phyloP scores from a whole-genome alignment of 1,140 invertebrate genomes.

The Teleopsis dalmanni region DNA sequence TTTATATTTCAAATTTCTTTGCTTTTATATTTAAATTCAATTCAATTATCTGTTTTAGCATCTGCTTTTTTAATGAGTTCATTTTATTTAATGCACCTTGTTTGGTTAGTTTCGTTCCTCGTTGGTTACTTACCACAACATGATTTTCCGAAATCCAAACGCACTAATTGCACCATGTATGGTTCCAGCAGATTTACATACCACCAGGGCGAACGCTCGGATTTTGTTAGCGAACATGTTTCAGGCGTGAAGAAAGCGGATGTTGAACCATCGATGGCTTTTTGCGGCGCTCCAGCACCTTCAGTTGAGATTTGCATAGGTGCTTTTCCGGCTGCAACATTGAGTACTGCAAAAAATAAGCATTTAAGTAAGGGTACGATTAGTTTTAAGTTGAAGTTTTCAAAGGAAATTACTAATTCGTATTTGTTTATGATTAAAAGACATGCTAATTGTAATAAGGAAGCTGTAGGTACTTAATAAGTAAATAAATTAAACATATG shows the following conservation, averaged over 20 bases:
- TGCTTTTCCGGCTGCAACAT: constrained; percentile 90
- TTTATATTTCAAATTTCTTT: too few species aligned
- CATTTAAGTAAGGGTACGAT: constrained; percentile 2
- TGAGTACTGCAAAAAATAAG: constrained; percentile 64
- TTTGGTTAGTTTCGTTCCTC: background rate
- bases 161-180: constrained; percentile 89
- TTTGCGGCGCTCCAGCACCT: constrained; percentile 77
- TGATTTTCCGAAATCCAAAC: constrained; percentile 84
- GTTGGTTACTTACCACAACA: constrained; percentile 70
- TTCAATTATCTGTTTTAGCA: too few species aligned
- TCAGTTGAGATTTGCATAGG: constrained; percentile 88
- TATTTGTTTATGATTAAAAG: too few species aligned
- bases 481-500: too few species aligned
- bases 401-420: too few species aligned
- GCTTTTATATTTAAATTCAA: too few species aligned
- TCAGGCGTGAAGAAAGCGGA: constrained; percentile 70
- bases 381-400: too few species aligned
- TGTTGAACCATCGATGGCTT: constrained; percentile 85
- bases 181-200: constrained; percentile 91
- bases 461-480: too few species aligned
- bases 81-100: too few species aligned
- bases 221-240: constrained; percentile 80
- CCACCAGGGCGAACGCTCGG: constrained; percentile 84
- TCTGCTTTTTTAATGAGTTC: too few species aligned
- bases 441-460: too few species aligned